Conservation (phyloP, 2,113 vertebrate genomes). For the Ascaphus truei region DNA sequence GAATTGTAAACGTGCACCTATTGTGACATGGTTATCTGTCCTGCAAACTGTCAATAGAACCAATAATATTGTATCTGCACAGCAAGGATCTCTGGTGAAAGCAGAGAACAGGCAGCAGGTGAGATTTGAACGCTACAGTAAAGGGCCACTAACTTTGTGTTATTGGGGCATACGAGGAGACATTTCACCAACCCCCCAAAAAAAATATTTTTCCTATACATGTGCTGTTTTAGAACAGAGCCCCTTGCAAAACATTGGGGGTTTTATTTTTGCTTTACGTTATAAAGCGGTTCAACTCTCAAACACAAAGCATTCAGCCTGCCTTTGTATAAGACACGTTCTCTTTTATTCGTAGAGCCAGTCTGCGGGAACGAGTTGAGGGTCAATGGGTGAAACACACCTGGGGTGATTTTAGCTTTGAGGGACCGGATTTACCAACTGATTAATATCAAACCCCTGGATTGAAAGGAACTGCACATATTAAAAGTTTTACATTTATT, state of each 20-base stretch:
- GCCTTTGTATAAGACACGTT: not conserved
- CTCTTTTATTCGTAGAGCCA: not conserved
- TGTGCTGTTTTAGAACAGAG: not conserved
- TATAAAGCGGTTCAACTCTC: not conserved
- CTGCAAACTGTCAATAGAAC: not conserved
- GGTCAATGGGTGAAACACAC: not conserved
- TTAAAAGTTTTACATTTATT: slow-evolving; percentile 3
- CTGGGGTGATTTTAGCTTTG: not conserved
- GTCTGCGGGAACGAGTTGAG: too few relatives aligned
- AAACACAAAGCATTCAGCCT: not conserved
- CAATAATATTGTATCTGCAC: not conserved
- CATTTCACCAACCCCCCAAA: not conserved
- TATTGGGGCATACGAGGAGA: not conserved
- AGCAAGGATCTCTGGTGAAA: not conserved
- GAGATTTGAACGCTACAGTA: not conserved
- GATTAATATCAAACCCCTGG: slow-evolving; percentile 7
- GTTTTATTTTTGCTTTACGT: not conserved
- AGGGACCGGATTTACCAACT: slow-evolving; percentile 5
- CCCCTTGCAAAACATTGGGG: not conserved
- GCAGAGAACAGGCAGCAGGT: not conserved
- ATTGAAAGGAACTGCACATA: not conserved
- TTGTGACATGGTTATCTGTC: not conserved
- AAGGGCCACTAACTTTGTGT: not conserved
- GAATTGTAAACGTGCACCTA: not conserved
- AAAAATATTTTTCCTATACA: not conserved